Evolutionary conservation across 2,888 invertebrate genomes (phyloP).

Genomic region (Caenorhabditis sp.): DNA sequence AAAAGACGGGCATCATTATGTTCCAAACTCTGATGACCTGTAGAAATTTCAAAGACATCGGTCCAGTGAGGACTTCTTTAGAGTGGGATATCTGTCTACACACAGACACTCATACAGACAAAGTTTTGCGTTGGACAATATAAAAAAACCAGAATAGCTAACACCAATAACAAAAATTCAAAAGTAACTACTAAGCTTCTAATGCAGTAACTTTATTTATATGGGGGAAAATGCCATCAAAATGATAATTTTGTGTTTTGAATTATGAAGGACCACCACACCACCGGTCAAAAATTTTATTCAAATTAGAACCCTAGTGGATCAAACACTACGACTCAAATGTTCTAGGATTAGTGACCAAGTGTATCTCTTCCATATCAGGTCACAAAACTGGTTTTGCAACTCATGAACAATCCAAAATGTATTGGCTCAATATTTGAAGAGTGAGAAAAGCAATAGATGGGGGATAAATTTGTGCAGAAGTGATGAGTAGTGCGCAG

Average conservation of each 20-base stretch:
- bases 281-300: not conserved
- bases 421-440: constrained; percentile 18
- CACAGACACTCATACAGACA: too few species aligned
- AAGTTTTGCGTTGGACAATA: too few species aligned
- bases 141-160: too few species aligned
- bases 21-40: too few species aligned
- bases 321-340: not conserved
- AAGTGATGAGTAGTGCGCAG: constrained; percentile 18
- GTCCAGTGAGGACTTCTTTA: too few species aligned
- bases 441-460: constrained; percentile 11
- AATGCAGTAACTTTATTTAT: too few species aligned
- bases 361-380: too few species aligned
- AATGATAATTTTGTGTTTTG: not conserved
- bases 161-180: not conserved
- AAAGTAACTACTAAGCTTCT: not conserved
- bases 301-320: not conserved
- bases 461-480: constrained; percentile 10
- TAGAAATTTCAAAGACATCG: too few species aligned
- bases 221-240: not conserved
- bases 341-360: too few species aligned
- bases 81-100: too few species aligned
- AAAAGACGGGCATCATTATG: too few species aligned
- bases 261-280: not conserved
- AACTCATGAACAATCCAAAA: not conserved
- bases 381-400: too few species aligned